phyloP scores from a whole-genome alignment of 2,797 vertebrate species.

The Hypotaenidia okinawae region DNA sequence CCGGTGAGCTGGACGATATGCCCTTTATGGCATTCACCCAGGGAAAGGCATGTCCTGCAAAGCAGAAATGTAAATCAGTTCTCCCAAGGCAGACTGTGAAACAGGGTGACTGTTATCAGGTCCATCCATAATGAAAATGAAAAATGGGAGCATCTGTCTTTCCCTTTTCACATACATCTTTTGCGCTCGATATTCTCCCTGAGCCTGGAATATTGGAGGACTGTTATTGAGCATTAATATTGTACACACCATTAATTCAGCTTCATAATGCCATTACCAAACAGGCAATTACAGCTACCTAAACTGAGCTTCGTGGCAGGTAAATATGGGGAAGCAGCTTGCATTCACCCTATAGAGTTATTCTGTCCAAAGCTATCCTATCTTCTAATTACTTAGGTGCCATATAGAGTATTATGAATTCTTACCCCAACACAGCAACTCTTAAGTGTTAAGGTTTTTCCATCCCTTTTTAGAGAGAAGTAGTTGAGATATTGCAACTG shows the following conservation, averaged over 20 bases:
- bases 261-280: slow-evolving; percentile 37
- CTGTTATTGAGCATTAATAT: slow-evolving; percentile 5
- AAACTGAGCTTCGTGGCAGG: neutral
- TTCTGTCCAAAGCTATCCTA: neutral
- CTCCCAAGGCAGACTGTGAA: slow-evolving; percentile 1
- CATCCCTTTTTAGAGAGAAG: neutral
- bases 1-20: slow-evolving; percentile 5
- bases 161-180: slow-evolving; percentile 36
- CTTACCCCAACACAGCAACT: neutral
- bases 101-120: slow-evolving; percentile 29
- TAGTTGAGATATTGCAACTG: neutral
- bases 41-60: slow-evolving; percentile 37
- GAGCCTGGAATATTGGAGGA: neutral
- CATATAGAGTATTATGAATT: neutral
- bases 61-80: slow-evolving; percentile 67
- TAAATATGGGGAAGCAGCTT: neutral
- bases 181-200: neutral
- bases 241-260: neutral
- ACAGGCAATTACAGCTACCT: neutral
- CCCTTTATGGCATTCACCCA: slow-evolving; percentile 43
- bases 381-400: neutral
- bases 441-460: neutral
- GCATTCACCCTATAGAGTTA: neutral
- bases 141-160: slow-evolving; percentile 36
- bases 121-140: slow-evolving; percentile 23